Percentiles rank a stretch among this genome's conserved stretches.
phyloP scores from a whole-genome alignment of 2,113 vertebrate genomes.

The Rhagologus leucostigma region DNA sequence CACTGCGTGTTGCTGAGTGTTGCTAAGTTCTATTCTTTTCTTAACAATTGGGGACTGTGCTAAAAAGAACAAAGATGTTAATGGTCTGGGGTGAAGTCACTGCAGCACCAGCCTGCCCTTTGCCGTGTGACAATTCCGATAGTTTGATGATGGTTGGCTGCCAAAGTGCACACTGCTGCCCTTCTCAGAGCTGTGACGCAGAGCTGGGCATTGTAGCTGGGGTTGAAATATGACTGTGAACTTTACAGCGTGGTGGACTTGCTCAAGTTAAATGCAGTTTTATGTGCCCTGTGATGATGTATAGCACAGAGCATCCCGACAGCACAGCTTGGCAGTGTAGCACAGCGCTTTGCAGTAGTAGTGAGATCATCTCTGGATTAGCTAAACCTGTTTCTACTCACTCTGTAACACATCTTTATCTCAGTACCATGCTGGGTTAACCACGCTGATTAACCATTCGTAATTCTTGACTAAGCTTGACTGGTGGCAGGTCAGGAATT shows the following conservation, averaged over 20 bases:
- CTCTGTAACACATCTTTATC: background rate
- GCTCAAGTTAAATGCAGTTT: background rate
- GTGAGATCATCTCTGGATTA: background rate
- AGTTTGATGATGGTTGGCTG: background rate
- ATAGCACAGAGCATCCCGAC: background rate
- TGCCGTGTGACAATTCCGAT: background rate
- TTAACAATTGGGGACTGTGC: background rate
- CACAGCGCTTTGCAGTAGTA: accelerated
- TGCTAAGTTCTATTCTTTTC: background rate
- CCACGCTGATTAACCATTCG: background rate
- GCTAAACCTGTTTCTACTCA: background rate
- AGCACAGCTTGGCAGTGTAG: background rate
- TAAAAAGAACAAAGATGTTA: background rate
- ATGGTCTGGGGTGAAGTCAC: background rate
- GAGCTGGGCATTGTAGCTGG: background rate
- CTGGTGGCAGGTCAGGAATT: background rate
- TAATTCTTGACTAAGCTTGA: background rate
- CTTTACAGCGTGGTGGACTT: background rate
- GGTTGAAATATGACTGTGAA: background rate
- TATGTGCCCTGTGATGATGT: accelerated
- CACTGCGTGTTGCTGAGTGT: background rate
- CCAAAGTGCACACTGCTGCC: background rate
- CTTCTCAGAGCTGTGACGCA: background rate
- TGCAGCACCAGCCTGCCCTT: background rate
- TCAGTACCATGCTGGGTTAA: background rate